These are phyloP conservation scores for Engraulis encrasicolus DNA, from an alignment of 2,113 vertebrate genomes.

Conservation along the genomic window DNA sequence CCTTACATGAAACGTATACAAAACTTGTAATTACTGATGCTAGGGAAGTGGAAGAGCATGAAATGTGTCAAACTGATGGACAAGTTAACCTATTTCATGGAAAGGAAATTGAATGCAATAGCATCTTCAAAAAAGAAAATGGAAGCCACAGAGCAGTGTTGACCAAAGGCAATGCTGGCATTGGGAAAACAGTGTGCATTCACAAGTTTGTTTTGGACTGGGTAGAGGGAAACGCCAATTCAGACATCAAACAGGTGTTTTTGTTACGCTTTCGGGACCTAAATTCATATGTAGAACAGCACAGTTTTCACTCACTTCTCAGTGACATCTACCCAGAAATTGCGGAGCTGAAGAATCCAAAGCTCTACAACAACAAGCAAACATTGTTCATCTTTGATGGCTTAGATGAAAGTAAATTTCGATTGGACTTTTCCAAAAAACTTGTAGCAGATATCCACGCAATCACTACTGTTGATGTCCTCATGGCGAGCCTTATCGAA, in stretches of 20 bases:
- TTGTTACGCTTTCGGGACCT: slow-evolving; percentile 49
- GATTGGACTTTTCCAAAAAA: slow-evolving; percentile 34
- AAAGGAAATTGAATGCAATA: slow-evolving; percentile 16
- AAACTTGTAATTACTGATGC: slow-evolving; percentile 27
- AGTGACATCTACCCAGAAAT: slow-evolving; percentile 37
- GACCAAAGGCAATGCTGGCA: slow-evolving; percentile 27
- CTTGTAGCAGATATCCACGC: slow-evolving; percentile 20
- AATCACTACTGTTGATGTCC: slow-evolving; percentile 24
- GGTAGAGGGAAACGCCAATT: slow-evolving; percentile 34
- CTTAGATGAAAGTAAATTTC: slow-evolving; percentile 45
- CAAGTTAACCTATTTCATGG: not conserved
- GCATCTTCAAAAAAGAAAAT: slow-evolving; percentile 24
- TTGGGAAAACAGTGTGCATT: slow-evolving; percentile 36
- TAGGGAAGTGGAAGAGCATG: slow-evolving; percentile 17
- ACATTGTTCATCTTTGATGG: slow-evolving; percentile 46
- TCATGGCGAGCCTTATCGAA: slow-evolving; percentile 31
- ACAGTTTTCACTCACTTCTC: slow-evolving; percentile 34
- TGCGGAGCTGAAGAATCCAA: not conserved
- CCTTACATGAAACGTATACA: slow-evolving; percentile 25
- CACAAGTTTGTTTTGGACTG: slow-evolving; percentile 46
- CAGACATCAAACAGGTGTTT: slow-evolving; percentile 40
- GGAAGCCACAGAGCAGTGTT: not conserved
- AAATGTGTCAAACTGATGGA: slow-evolving; percentile 30
- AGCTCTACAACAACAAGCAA: slow-evolving; percentile 3
- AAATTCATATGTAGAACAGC: slow-evolving; percentile 28